Percentiles rank a stretch among this genome's conserved stretches.
Conservation (phyloP, 2,797 vertebrate species). For the Caiman crocodilus region DNA sequence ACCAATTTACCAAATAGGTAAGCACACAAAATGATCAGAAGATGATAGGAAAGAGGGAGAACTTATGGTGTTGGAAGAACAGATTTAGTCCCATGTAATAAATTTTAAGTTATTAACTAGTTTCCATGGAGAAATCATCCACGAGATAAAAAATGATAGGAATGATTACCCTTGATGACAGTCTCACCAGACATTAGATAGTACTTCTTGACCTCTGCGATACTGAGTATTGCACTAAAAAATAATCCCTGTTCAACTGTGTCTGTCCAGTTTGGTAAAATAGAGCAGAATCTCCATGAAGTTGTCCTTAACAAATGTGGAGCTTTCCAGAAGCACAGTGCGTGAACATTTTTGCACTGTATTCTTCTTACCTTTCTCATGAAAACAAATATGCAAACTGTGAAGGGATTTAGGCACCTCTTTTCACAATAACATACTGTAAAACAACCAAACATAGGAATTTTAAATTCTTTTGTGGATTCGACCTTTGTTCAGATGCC, state of each 20-base stretch:
- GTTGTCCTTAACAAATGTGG: not conserved
- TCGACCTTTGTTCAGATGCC: fast-evolving
- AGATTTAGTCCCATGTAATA: not conserved
- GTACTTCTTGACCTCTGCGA: not conserved
- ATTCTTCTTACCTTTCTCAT: not conserved
- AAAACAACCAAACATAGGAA: fast-evolving
- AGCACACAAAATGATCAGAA: not conserved
- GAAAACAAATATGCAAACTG: not conserved
- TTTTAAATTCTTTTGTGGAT: not conserved
- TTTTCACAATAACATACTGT: not conserved
- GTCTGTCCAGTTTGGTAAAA: fast-evolving
- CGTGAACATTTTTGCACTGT: not conserved
- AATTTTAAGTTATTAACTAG: not conserved
- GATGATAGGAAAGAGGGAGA: not conserved
- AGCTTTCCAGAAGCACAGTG: fast-evolving
- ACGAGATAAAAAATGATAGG: fast-evolving
- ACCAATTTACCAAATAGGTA: too few species aligned
- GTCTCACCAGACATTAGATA: not conserved
- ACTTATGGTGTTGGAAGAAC: not conserved
- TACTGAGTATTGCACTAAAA: not conserved
- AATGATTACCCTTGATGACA: not conserved
- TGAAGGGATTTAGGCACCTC: not conserved
- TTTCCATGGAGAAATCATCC: not conserved
- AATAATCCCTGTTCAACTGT: not conserved
- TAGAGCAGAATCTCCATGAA: not conserved